Percentiles rank a stretch among this genome's conserved stretches.
Conservation (phyloP, 2,113 vertebrate genomes). For the Gavialis gangeticus region DNA sequence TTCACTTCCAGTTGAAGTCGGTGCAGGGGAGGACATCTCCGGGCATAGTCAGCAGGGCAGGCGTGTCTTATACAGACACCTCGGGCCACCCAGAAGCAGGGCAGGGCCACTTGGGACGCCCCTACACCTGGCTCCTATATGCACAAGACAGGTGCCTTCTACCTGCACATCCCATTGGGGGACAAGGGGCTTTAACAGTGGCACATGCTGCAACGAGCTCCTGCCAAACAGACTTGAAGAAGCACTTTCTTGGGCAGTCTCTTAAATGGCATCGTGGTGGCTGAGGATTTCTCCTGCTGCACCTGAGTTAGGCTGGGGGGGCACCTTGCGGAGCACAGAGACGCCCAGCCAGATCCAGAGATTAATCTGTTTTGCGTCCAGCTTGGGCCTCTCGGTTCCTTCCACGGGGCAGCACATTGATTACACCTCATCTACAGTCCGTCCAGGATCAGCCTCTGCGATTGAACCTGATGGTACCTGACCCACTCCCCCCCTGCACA, state of each 20-base stretch:
- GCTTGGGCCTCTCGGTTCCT: background rate
- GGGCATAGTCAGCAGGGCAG: background rate
- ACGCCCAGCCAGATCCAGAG: background rate
- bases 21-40: background rate
- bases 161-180: background rate
- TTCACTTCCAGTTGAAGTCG: fast-evolving
- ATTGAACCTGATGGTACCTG: background rate
- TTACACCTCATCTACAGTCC: background rate
- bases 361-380: background rate
- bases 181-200: background rate
- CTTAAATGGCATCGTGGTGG: background rate
- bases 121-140: background rate
- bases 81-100: background rate
- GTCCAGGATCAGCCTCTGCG: no score
- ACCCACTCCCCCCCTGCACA: background rate
- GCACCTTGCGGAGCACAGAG: no score
- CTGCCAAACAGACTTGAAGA: background rate
- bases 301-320: background rate
- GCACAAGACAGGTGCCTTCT: background rate
- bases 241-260: background rate
- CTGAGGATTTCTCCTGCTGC: background rate
- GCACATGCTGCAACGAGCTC: background rate
- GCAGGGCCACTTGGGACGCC: background rate
- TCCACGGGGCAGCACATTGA: no score
- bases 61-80: background rate